Conservation (phyloP, 1,140 invertebrate species). For the Harpegnathos saltator region DNA sequence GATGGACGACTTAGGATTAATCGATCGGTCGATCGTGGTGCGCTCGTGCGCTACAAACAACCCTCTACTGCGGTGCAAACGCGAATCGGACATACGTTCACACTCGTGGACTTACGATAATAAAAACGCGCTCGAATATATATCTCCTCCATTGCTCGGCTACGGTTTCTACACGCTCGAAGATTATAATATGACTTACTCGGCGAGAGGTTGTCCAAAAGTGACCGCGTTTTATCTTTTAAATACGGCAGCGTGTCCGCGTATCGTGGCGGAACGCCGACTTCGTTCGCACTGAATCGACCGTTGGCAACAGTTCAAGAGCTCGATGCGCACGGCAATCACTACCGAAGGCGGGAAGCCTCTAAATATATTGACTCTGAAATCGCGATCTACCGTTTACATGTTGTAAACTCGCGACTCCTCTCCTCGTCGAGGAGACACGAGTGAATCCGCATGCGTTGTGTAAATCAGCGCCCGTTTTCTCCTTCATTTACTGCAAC, state of each 20-base stretch:
- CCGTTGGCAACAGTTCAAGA: conserved; percentile 15
- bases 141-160: conserved; percentile 36
- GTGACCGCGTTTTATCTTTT: background rate
- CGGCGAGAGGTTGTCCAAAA: conserved; percentile 36
- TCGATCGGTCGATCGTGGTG: background rate
- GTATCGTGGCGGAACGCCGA: conserved; percentile 1
- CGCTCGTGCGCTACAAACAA: conserved; percentile 46
- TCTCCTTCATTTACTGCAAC: conserved; percentile 84
- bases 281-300: conserved; percentile 15
- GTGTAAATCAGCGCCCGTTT: background rate
- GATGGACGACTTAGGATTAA: conserved; percentile 12
- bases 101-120: conserved; percentile 61
- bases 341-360: conserved; percentile 53
- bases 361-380: conserved; percentile 72
- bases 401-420: conserved; percentile 19
- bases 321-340: conserved; percentile 44
- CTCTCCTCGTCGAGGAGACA: conserved; percentile 27
- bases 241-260: background rate
- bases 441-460: background rate
- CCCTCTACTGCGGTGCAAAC: conserved; percentile 23
- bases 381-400: conserved; percentile 53
- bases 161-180: conserved; percentile 39
- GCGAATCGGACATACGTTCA: conserved; percentile 47
- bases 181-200: conserved; percentile 42
- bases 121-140: conserved; percentile 67